These are phyloP conservation scores for Philaethria dido DNA, from an alignment of 2,888 invertebrate species.

Conservation along the genomic window DNA sequence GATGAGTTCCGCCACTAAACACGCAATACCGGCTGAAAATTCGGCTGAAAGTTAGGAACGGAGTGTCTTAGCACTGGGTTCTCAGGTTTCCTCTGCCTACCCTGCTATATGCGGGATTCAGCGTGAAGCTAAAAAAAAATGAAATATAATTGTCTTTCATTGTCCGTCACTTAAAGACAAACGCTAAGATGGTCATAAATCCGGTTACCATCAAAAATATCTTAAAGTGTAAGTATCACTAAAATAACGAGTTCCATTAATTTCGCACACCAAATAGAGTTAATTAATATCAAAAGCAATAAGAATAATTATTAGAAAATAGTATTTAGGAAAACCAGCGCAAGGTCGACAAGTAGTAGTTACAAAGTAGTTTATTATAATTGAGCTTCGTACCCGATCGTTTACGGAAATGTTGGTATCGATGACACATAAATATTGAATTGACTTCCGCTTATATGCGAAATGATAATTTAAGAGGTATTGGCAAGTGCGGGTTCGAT, in stretches of 20 bases:
- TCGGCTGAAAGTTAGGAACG: too few relatives aligned
- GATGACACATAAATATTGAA: conserved; percentile 4
- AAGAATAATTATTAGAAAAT: conserved; percentile 32
- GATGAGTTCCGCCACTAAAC: too few relatives aligned
- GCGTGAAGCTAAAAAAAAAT: too few relatives aligned
- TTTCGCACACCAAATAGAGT: neutral
- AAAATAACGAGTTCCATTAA: neutral
- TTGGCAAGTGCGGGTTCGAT: neutral
- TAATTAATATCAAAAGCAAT: neutral
- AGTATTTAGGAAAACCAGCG: conserved; percentile 45
- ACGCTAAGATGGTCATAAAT: too few relatives aligned
- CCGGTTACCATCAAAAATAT: too few relatives aligned
- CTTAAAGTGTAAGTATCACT: too few relatives aligned
- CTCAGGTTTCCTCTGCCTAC: too few relatives aligned
- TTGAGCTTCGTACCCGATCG: conserved; percentile 34
- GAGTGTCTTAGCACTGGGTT: too few relatives aligned
- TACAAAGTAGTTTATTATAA: conserved; percentile 31
- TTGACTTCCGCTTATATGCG: neutral
- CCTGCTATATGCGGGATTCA: too few relatives aligned
- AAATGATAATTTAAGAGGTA: neutral
- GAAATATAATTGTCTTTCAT: too few relatives aligned
- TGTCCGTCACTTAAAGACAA: too few relatives aligned
- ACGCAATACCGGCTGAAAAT: too few relatives aligned
- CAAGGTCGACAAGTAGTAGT: conserved; percentile 44
- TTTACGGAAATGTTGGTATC: conserved; percentile 34